Conservation (phyloP, 2,797 vertebrate species). For the Anas capensis region DNA sequence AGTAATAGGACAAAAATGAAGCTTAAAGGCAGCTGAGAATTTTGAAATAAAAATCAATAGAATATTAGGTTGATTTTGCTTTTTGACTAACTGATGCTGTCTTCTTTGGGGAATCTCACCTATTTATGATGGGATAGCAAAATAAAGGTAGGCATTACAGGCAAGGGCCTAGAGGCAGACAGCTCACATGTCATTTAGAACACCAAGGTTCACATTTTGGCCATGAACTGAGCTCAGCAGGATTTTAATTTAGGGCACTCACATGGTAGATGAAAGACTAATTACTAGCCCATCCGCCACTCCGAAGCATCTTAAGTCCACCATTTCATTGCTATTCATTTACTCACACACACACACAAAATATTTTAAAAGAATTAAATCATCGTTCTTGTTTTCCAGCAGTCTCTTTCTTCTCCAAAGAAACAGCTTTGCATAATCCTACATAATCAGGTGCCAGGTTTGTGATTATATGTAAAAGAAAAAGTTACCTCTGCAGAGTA, state of each 20-base stretch:
- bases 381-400: neutral
- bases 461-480: neutral
- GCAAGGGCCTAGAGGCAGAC: neutral
- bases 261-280: neutral
- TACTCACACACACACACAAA: neutral
- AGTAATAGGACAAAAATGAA: neutral
- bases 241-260: conserved; percentile 3
- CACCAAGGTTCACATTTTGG: neutral
- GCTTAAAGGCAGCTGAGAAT: neutral
- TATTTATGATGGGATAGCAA: neutral
- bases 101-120: neutral
- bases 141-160: neutral
- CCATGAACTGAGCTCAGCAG: neutral
- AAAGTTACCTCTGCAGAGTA: neutral
- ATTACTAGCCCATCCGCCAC: neutral
- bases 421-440: conserved; percentile 1
- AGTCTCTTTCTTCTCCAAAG: neutral
- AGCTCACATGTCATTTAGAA: neutral
- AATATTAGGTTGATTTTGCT: neutral
- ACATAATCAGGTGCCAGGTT: neutral
- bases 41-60: neutral
- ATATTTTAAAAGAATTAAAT: neutral
- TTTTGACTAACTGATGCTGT: neutral
- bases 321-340: neutral
- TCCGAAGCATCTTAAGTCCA: neutral